A percentile compares a stretch with the other conserved stretches of the same genome.
Evolutionary conservation across 1,140 invertebrate genomes (phyloP).

Genomic region (Ylistrum balloti): DNA sequence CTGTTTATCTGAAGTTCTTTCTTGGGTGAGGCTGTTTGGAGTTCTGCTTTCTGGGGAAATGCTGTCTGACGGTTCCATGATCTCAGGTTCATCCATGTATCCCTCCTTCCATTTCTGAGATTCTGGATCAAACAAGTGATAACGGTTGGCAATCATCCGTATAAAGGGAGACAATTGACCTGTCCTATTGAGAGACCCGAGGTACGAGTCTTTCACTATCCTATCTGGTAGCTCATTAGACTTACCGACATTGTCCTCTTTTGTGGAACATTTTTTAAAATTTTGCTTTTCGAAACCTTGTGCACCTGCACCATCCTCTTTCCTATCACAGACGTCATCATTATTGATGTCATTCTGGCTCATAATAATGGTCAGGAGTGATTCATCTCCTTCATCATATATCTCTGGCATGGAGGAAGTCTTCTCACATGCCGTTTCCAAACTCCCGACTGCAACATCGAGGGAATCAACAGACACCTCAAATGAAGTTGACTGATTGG

Average conservation of each 20-base stretch:
- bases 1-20: neutral
- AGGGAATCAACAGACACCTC: conserved; percentile 10
- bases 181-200: conserved; percentile 59
- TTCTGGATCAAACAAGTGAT: conserved; percentile 57
- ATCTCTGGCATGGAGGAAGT: neutral
- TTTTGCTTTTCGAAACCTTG: neutral
- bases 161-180: conserved; percentile 68
- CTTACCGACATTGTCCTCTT: neutral
- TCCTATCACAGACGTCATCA: neutral
- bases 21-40: neutral
- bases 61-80: neutral
- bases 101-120: conserved; percentile 29
- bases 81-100: conserved; percentile 13
- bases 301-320: neutral
- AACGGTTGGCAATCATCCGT: conserved; percentile 63
- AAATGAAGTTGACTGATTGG: neutral
- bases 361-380: neutral
- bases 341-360: neutral
- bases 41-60: neutral
- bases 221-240: neutral
- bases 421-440: neutral
- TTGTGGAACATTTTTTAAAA: neutral
- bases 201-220: conserved; percentile 56
- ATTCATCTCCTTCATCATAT: neutral
- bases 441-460: neutral